Evolutionary conservation across 2,113 vertebrate genomes (phyloP).

Genomic region (Australoheros scitulus): DNA sequence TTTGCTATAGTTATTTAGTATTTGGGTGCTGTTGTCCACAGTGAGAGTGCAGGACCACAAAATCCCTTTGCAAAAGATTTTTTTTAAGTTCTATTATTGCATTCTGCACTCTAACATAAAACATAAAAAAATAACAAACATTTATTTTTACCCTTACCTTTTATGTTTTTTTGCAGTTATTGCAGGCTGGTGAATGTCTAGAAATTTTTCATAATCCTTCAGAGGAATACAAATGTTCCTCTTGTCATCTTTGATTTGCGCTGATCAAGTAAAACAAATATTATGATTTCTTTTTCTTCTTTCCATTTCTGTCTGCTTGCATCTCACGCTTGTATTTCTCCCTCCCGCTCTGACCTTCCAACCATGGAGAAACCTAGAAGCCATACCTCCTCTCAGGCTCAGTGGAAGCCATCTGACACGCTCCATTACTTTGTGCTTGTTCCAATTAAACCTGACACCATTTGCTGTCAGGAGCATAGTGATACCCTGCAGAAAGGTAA

Average conservation of each 20-base stretch:
- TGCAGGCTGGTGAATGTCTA: background rate
- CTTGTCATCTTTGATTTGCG: constrained; percentile 17
- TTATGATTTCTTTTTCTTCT: constrained; percentile 1
- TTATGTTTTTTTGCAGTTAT: background rate
- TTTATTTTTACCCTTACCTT: background rate
- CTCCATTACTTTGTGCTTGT: constrained; percentile 79
- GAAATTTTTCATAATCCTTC: background rate
- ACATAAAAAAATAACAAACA: background rate
- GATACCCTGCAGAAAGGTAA: constrained; percentile 67
- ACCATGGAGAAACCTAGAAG: constrained; percentile 51
- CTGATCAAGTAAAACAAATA: background rate
- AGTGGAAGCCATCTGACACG: constrained; percentile 71
- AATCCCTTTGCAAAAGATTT: too few relatives aligned
- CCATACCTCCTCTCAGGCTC: constrained; percentile 52
- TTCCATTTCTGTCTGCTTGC: background rate
- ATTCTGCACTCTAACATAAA: background rate
- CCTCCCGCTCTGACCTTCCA: constrained; percentile 39
- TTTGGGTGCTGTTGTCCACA: background rate
- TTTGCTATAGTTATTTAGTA: background rate
- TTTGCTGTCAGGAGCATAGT: constrained; percentile 74
- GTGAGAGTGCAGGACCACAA: too few relatives aligned
- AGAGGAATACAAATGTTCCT: background rate
- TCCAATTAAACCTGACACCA: constrained; percentile 81
- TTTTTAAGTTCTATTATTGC: too few relatives aligned
- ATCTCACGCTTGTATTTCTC: constrained; percentile 2